Evolutionary conservation across 2,113 vertebrate genomes (phyloP).

Genomic region (Syngnathus scovelli): DNA sequence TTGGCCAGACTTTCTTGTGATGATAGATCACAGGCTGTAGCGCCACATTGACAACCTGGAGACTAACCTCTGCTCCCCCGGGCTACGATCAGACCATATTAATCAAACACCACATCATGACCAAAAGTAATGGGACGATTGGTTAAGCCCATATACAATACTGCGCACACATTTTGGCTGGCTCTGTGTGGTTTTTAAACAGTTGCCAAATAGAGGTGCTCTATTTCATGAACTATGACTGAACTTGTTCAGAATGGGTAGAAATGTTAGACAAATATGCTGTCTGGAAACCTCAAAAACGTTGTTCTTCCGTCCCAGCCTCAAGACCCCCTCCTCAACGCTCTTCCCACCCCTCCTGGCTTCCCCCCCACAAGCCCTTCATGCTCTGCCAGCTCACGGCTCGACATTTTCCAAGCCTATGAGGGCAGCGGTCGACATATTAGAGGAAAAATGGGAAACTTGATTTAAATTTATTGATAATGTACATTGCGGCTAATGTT

Average conservation of each 20-base stretch:
- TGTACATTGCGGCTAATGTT: constrained; percentile 26
- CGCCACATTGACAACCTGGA: constrained; percentile 31
- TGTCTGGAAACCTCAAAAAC: constrained; percentile 51
- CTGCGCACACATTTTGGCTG: neutral
- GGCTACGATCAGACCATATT: constrained; percentile 27
- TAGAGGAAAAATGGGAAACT: constrained; percentile 24
- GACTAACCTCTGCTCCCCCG: constrained; percentile 22
- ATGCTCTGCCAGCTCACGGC: constrained; percentile 58
- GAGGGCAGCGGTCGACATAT: constrained; percentile 39
- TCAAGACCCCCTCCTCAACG: neutral
- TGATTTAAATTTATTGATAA: constrained; percentile 28
- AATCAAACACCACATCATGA: constrained; percentile 11
- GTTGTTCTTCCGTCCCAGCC: constrained; percentile 37
- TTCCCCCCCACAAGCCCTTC: constrained; percentile 41
- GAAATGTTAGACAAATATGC: constrained; percentile 60
- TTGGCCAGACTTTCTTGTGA: constrained; percentile 19
- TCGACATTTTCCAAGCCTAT: constrained; percentile 57
- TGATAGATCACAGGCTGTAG: constrained; percentile 35
- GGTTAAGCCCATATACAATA: too few species aligned
- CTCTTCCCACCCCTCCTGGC: constrained; percentile 17
- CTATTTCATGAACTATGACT: constrained; percentile 62
- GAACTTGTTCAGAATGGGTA: constrained; percentile 58
- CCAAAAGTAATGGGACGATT: too few species aligned
- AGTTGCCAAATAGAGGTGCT: constrained; percentile 49
- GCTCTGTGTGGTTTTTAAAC: constrained; percentile 20